These are phyloP conservation scores for Luffia ferchaultella DNA, from an alignment of 2,888 invertebrate genomes.

Conservation along the genomic window DNA sequence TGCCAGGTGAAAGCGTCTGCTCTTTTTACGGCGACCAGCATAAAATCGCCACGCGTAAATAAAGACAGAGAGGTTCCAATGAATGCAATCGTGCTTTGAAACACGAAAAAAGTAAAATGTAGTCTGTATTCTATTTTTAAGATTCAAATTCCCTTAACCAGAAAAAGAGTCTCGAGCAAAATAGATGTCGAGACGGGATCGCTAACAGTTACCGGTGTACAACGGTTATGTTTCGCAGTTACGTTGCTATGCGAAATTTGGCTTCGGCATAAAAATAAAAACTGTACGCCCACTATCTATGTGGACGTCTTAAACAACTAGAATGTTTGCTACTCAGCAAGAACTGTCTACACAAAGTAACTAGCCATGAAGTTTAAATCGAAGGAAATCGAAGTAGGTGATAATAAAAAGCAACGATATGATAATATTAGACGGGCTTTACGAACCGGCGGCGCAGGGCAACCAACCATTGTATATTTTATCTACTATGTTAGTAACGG, in stretches of 20 bases:
- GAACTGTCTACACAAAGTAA: too few species aligned
- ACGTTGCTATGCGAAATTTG: constrained; percentile 56
- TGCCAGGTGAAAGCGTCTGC: constrained; percentile 37
- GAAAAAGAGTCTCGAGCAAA: too few species aligned
- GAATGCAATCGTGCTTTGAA: constrained; percentile 30
- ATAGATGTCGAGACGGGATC: constrained; percentile 43
- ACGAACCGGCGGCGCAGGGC: too few species aligned
- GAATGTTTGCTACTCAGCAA: too few species aligned
- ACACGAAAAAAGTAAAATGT: constrained; percentile 23
- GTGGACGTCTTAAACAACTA: too few species aligned
- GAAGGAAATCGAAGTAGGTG: too few species aligned
- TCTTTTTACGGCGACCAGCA: constrained; percentile 41
- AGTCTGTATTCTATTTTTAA: constrained; percentile 11
- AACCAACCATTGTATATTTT: too few species aligned
- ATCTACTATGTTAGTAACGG: too few species aligned
- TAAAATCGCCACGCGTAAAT: constrained; percentile 42
- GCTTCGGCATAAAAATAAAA: constrained; percentile 55
- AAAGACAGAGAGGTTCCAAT: constrained; percentile 30
- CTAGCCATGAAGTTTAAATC: too few species aligned
- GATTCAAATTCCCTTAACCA: too few species aligned
- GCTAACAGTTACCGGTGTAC: constrained; percentile 55
- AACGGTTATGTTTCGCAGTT: constrained; percentile 56
- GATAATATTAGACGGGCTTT: too few species aligned
- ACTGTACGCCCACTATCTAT: constrained; percentile 18
- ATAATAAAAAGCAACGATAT: too few species aligned